Percentiles rank a stretch among this genome's conserved stretches.
Evolutionary conservation across 2,113 vertebrate species (phyloP).

Genomic region (Chaetops frenatus): DNA sequence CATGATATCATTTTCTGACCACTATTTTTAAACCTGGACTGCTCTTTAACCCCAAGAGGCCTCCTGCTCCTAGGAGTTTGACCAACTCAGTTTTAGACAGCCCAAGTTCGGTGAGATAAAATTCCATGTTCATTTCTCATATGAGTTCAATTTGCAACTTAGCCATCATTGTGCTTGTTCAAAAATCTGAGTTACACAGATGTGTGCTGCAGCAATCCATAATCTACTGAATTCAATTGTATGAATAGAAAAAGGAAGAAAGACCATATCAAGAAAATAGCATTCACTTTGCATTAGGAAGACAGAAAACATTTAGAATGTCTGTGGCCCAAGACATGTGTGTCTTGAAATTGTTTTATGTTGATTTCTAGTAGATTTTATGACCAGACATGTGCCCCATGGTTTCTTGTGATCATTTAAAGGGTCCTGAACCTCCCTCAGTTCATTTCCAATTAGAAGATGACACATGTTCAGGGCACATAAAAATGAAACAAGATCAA

Average conservation of each 20-base stretch:
- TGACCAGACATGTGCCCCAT: neutral
- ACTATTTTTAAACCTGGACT: neutral
- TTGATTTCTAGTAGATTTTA: neutral
- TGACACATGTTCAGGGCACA: neutral
- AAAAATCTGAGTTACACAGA: neutral
- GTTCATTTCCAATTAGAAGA: neutral
- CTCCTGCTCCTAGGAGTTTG: neutral
- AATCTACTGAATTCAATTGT: neutral
- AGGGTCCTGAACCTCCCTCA: neutral
- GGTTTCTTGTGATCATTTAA: neutral
- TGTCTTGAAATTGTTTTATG: neutral
- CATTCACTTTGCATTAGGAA: neutral
- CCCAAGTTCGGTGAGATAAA: neutral
- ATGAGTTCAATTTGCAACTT: neutral
- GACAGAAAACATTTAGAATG: neutral
- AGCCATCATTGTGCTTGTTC: neutral
- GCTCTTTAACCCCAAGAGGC: neutral
- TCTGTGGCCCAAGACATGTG: neutral
- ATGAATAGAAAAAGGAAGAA: neutral
- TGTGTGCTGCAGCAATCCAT: neutral
- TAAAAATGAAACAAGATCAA: neutral
- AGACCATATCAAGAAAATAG: neutral
- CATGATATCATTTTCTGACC: neutral
- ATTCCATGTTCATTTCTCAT: neutral
- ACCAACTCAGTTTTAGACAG: neutral